Percentiles rank a stretch among this genome's conserved stretches.
These are phyloP conservation scores for Charadrius vociferus DNA, from an alignment of 2,113 vertebrate genomes.

Conservation along the genomic window DNA sequence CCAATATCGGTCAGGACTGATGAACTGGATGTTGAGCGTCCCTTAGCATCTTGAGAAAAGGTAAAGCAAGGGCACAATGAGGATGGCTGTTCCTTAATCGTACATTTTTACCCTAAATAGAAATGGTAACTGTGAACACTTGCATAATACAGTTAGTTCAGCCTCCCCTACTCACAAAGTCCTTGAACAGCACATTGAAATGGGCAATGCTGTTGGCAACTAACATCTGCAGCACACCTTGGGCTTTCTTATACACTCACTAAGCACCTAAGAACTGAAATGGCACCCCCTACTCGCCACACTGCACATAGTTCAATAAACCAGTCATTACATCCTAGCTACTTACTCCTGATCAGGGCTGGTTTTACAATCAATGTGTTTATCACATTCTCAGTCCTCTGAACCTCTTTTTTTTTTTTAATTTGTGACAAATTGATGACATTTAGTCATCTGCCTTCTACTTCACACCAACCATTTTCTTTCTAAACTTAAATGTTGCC, in stretches of 20 bases:
- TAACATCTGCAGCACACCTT: neutral
- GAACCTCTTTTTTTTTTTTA: neutral
- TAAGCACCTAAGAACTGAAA: neutral
- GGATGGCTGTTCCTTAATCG: neutral
- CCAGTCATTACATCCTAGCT: neutral
- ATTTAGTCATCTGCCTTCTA: neutral
- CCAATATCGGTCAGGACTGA: neutral
- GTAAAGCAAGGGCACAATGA: neutral
- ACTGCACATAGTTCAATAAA: neutral
- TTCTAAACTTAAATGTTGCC: neutral
- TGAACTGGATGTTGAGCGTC: neutral
- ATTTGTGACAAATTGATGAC: too few species aligned
- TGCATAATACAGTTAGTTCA: neutral
- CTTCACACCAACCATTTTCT: neutral
- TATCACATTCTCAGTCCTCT: neutral
- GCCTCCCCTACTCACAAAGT: neutral
- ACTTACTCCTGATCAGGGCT: neutral
- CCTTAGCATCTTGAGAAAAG: neutral
- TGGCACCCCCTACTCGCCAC: neutral
- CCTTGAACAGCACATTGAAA: neutral
- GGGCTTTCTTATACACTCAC: neutral
- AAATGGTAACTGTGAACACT: neutral
- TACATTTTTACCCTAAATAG: neutral
- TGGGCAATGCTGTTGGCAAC: neutral
- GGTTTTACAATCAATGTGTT: neutral